These are phyloP conservation scores for Condylostylus longicornis DNA, from an alignment of 1,140 invertebrate species.

Conservation along the genomic window DNA sequence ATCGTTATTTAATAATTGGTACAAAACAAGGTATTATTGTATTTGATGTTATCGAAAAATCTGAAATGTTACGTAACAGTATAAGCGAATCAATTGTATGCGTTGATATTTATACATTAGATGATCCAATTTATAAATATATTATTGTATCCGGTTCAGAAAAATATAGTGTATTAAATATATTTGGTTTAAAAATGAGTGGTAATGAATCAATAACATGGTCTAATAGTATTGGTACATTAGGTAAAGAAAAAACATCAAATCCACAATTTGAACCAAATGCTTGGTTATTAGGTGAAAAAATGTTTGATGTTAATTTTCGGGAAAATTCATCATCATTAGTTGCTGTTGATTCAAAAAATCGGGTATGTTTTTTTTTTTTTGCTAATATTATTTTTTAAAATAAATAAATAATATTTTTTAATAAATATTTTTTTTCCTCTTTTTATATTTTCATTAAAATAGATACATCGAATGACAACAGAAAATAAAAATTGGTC, in stretches of 20 bases:
- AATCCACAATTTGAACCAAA: constrained; percentile 11
- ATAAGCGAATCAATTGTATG: constrained; percentile 24
- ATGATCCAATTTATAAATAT: constrained; percentile 15
- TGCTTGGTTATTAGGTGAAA: constrained; percentile 12
- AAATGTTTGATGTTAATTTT: constrained; percentile 10
- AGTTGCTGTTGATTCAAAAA: constrained; percentile 18
- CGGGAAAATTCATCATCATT: constrained; percentile 7
- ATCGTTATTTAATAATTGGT: constrained; percentile 20
- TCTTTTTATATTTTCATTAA: too few species aligned
- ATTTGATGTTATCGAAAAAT: constrained; percentile 13
- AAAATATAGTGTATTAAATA: constrained; percentile 14
- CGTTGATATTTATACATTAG: constrained; percentile 20
- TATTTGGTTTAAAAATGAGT: constrained; percentile 13
- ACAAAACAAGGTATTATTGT: constrained; percentile 20
- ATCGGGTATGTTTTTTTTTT: constrained; percentile 5
- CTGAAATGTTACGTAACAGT: constrained; percentile 17
- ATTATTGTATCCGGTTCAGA: constrained; percentile 20
- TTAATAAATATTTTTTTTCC: background rate
- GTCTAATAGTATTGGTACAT: constrained; percentile 10
- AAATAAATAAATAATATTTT: background rate
- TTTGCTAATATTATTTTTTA: background rate
- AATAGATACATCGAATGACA: constrained; percentile 13
- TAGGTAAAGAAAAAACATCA: constrained; percentile 1
- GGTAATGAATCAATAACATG: constrained; percentile 12
- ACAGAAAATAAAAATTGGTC: constrained; percentile 13